Percentiles rank a stretch among this genome's conserved stretches.
Evolutionary conservation across 2,113 vertebrate genomes (phyloP).

Genomic region (Pristiophorus japonicus): DNA sequence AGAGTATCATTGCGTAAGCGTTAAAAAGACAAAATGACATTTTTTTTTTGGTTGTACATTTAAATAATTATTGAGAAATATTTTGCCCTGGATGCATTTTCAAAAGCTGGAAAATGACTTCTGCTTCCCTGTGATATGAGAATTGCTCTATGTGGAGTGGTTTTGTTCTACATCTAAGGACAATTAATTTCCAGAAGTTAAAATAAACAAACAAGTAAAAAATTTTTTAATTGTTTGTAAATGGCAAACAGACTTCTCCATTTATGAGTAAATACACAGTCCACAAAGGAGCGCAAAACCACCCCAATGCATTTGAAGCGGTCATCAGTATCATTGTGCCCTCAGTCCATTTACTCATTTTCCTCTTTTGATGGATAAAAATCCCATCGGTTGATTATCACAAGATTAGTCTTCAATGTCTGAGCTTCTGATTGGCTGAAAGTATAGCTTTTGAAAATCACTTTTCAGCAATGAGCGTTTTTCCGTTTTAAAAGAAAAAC

Average conservation of each 20-base stretch:
- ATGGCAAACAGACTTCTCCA: neutral
- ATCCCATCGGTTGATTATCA: neutral
- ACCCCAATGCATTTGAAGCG: neutral
- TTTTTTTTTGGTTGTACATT: neutral
- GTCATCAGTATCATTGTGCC: neutral
- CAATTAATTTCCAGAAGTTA: neutral
- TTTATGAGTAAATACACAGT: neutral
- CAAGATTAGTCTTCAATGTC: neutral
- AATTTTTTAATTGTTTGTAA: neutral
- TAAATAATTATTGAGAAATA: neutral
- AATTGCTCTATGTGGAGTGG: too few relatives aligned
- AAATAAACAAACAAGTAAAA: neutral
- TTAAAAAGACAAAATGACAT: slow-evolving; percentile 13
- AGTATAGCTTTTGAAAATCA: neutral
- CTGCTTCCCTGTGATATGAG: neutral
- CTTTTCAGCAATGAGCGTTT: neutral
- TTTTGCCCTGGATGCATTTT: neutral
- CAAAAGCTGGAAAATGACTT: neutral
- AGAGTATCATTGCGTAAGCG: neutral
- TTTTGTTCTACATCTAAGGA: neutral
- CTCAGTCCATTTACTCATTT: neutral
- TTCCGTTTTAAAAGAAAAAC: neutral
- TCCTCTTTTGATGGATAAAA: neutral
- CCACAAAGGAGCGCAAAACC: neutral
- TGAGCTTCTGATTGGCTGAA: neutral